Evolutionary conservation across 2,113 vertebrate species (phyloP).

Genomic region (Etia nguti): DNA sequence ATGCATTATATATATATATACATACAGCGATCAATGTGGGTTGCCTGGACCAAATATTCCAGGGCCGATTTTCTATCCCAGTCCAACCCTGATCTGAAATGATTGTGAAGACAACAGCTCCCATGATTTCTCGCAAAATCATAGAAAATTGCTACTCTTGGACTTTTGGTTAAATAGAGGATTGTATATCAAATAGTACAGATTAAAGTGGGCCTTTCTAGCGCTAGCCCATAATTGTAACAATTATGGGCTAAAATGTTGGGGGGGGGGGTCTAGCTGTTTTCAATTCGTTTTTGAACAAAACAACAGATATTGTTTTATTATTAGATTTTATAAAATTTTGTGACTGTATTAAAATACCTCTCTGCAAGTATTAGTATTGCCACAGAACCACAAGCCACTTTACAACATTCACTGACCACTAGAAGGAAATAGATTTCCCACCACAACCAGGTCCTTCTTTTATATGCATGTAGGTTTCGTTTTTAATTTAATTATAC

Average conservation of each 20-base stretch:
- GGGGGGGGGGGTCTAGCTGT: rapidly evolving
- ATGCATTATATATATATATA: neutral
- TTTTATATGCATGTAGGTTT: neutral
- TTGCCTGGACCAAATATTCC: neutral
- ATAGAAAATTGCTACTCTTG: neutral
- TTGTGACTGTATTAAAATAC: neutral
- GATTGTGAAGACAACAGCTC: neutral
- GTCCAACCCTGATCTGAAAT: neutral
- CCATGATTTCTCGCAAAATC: neutral
- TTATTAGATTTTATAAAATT: neutral
- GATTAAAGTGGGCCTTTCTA: neutral
- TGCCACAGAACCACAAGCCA: neutral
- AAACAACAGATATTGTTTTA: neutral
- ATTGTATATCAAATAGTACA: neutral
- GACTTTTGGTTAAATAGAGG: neutral
- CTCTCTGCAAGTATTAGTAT: rapidly evolving
- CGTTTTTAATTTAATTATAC: rapidly evolving
- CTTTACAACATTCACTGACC: neutral
- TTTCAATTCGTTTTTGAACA: neutral
- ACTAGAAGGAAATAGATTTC: neutral
- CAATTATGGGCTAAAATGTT: neutral
- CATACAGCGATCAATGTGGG: neutral
- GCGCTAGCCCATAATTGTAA: neutral
- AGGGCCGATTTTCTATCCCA: rapidly evolving
- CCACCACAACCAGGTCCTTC: neutral